These are phyloP conservation scores for Melanaphis sacchari DNA, from an alignment of 1,140 invertebrate genomes.

Conservation along the genomic window DNA sequence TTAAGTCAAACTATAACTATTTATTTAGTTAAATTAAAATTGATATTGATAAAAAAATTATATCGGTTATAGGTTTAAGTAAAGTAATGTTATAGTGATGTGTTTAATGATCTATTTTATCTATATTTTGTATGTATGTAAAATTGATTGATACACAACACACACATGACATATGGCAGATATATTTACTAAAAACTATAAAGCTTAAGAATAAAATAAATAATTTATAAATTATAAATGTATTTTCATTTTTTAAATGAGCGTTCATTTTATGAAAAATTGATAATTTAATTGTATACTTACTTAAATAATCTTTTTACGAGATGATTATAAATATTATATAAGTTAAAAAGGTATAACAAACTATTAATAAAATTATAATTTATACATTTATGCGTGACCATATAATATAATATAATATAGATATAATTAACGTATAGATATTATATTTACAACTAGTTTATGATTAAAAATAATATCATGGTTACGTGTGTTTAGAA, in stretches of 20 bases:
- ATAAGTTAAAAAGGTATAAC: neutral
- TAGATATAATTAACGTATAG: neutral
- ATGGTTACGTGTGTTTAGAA: neutral
- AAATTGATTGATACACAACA: neutral
- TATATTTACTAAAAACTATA: neutral
- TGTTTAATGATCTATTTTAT: neutral
- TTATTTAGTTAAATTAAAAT: neutral
- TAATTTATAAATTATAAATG: neutral
- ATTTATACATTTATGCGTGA: conserved; percentile 8
- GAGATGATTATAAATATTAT: neutral
- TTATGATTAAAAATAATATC: neutral
- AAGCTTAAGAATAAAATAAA: too few relatives aligned
- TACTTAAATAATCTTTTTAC: neutral
- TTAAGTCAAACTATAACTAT: neutral
- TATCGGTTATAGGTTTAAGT: neutral
- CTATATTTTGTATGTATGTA: neutral
- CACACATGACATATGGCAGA: neutral
- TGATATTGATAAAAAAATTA: conserved; percentile 6
- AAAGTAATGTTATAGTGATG: neutral
- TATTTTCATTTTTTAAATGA: neutral
- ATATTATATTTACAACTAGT: neutral
- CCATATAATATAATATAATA: neutral
- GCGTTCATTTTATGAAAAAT: neutral
- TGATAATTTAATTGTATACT: neutral
- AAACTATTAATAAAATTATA: neutral